Percentiles rank a stretch among this genome's conserved stretches.
Evolutionary conservation across 2,797 vertebrate genomes (phyloP).

Genomic region (Erithacus rubecula): DNA sequence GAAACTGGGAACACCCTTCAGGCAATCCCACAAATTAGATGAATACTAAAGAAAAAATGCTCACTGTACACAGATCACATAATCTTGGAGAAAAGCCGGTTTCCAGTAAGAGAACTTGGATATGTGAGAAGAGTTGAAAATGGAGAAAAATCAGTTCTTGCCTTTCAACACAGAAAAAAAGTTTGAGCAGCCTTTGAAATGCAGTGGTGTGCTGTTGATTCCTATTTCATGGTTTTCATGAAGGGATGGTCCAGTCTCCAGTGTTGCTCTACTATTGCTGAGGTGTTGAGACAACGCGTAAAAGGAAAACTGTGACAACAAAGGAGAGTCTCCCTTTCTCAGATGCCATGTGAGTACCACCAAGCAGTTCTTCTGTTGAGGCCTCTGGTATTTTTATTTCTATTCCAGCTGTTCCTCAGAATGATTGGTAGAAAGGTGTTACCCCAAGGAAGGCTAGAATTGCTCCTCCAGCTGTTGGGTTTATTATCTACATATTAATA

Average conservation of each 20-base stretch:
- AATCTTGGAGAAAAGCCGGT: neutral
- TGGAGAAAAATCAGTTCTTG: neutral
- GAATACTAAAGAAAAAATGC: neutral
- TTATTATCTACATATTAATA: neutral
- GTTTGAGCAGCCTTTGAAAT: neutral
- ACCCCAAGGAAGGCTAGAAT: neutral
- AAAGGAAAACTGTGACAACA: neutral
- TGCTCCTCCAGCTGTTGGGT: neutral
- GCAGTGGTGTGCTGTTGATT: neutral
- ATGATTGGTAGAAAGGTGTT: neutral
- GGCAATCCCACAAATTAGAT: neutral
- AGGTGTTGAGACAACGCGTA: neutral
- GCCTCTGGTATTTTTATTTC: neutral
- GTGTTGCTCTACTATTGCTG: neutral
- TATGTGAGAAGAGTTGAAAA: neutral
- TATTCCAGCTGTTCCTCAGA: neutral
- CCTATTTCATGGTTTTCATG: neutral
- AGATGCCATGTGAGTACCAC: neutral
- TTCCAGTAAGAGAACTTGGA: neutral
- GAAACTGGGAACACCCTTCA: neutral
- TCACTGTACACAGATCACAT: neutral
- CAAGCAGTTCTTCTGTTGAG: neutral
- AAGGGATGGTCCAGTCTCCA: neutral
- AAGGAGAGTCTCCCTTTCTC: neutral
- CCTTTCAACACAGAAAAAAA: neutral